These are phyloP conservation scores for Tinea trinotella DNA, from an alignment of 2,888 invertebrate species.

Conservation along the genomic window DNA sequence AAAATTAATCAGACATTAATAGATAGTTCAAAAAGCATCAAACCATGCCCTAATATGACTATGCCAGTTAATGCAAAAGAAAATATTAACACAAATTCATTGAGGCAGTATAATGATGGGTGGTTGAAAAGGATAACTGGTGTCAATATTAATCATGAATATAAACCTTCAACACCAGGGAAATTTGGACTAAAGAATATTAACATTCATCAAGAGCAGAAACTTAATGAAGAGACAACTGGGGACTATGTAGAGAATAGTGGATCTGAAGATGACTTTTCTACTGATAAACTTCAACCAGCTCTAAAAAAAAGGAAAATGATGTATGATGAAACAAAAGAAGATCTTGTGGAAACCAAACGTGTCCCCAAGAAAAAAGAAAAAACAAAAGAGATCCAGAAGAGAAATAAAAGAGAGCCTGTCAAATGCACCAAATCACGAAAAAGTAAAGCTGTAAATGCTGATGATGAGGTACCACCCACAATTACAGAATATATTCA, in stretches of 20 bases:
- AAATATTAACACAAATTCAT: slow-evolving; percentile 26
- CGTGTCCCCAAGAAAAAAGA: slow-evolving; percentile 19
- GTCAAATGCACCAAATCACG: slow-evolving; percentile 24
- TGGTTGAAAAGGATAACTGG: slow-evolving; percentile 66
- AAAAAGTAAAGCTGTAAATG: slow-evolving; percentile 19
- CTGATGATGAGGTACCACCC: slow-evolving; percentile 42
- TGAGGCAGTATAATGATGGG: slow-evolving; percentile 48
- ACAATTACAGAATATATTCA: slow-evolving; percentile 57
- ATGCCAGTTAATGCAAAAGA: slow-evolving; percentile 22
- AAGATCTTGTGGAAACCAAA: slow-evolving; percentile 13
- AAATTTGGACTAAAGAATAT: slow-evolving; percentile 57
- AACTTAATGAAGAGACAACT: slow-evolving; percentile 33
- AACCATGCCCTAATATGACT: neutral
- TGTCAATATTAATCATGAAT: slow-evolving; percentile 32
- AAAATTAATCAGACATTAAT: neutral
- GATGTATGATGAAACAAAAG: slow-evolving; percentile 20
- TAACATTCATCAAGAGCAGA: slow-evolving; percentile 24
- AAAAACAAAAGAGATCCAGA: slow-evolving; percentile 22
- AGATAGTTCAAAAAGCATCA: neutral
- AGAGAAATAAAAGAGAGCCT: slow-evolving; percentile 22
- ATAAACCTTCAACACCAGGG: slow-evolving; percentile 22
- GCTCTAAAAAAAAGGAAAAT: slow-evolving; percentile 70
- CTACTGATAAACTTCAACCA: slow-evolving; percentile 54
- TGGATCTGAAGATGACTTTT: slow-evolving; percentile 75
- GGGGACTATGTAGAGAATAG: slow-evolving; percentile 81